Percentiles rank a stretch among this genome's conserved stretches.
phyloP scores from a whole-genome alignment of 2,797 vertebrate species.

The Lepus oiostolus region DNA sequence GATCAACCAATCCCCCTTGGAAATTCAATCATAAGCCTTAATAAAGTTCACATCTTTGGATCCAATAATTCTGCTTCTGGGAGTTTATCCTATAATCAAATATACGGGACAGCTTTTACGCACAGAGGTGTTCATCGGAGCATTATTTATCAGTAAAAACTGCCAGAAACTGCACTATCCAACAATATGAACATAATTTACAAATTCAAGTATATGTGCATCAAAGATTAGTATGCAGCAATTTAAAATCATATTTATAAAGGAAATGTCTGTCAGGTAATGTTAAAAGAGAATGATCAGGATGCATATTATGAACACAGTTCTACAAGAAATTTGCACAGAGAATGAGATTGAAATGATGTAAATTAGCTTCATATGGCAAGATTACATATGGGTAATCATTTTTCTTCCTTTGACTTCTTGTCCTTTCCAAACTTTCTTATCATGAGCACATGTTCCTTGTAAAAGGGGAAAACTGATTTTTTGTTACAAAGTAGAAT shows the following conservation, averaged over 20 bases:
- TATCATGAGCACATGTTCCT: conserved; percentile 1
- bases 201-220: conserved; percentile 34
- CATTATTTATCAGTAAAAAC: neutral
- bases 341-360: neutral
- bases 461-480: neutral
- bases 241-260: conserved; percentile 50
- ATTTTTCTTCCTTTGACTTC: conserved; percentile 11
- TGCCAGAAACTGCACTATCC: conserved; percentile 1
- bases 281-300: conserved; percentile 17
- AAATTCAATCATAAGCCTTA: conserved; percentile 26
- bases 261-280: conserved; percentile 19
- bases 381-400: neutral
- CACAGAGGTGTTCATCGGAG: neutral
- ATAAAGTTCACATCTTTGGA: neutral
- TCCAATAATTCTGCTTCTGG: neutral
- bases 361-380: neutral
- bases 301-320: conserved; percentile 43
- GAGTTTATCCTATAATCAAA: conserved; percentile 14
- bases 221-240: neutral
- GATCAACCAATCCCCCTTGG: neutral
- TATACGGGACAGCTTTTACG: neutral
- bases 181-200: conserved; percentile 8
- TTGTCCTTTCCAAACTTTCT: conserved; percentile 43
- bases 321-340: conserved; percentile 11
- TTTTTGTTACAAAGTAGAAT: conserved; percentile 48